Percentiles rank a stretch among this genome's conserved stretches.
Conservation (phyloP, 2,113 vertebrate species). For the Lepus europaeus region DNA sequence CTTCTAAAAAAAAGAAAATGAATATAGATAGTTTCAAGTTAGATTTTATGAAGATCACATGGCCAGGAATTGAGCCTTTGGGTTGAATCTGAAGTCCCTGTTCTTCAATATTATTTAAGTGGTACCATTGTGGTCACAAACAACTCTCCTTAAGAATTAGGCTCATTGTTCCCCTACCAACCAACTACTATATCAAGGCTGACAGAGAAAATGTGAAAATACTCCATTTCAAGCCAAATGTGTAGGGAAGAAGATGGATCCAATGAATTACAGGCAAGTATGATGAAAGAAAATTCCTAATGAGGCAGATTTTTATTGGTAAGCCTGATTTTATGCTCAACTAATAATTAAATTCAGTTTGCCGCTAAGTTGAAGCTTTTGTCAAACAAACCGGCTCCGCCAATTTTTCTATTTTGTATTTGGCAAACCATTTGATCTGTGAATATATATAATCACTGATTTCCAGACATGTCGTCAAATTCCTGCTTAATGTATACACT, state of each 20-base stretch:
- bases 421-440: constrained; percentile 13
- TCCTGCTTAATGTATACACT: background rate
- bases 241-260: background rate
- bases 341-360: background rate
- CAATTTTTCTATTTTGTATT: background rate
- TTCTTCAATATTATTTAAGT: background rate
- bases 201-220: constrained; percentile 34
- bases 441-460: background rate
- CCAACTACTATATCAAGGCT: background rate
- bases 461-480: constrained; percentile 16
- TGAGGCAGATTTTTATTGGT: background rate
- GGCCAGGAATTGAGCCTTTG: background rate
- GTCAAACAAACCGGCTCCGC: background rate
- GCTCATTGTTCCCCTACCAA: background rate
- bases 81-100: background rate
- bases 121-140: background rate
- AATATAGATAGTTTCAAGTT: background rate
- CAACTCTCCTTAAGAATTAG: background rate
- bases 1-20: constrained; percentile 3
- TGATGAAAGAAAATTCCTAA: constrained; percentile 33
- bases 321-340: background rate
- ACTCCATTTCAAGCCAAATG: background rate
- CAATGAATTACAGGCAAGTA: background rate
- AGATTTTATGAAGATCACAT: background rate
- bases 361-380: background rate